Percentiles rank a stretch among this genome's conserved stretches.
phyloP scores from a whole-genome alignment of 2,113 vertebrate species.

The Osmerus eperlanus region DNA sequence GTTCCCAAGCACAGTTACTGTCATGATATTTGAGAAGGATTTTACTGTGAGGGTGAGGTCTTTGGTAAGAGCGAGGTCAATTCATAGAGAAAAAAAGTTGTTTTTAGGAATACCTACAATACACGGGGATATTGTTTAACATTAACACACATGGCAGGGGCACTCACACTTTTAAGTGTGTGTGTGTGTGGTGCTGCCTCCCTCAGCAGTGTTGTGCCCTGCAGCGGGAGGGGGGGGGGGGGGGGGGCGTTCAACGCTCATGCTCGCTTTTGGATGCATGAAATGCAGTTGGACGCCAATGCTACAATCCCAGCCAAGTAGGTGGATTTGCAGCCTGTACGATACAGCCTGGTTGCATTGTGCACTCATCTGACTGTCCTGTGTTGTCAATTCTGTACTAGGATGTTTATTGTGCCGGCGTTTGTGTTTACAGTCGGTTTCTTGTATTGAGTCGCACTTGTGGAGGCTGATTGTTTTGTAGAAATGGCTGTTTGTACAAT shows the following conservation, averaged over 20 bases:
- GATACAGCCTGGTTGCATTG: conserved; percentile 3
- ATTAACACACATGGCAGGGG: too few species aligned
- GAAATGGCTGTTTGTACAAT: neutral
- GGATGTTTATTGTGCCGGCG: neutral
- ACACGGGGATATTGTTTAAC: too few species aligned
- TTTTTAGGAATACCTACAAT: too few species aligned
- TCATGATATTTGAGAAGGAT: too few species aligned
- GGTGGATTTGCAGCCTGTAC: conserved; percentile 50
- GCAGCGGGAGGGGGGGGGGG: neutral
- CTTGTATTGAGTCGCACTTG: neutral
- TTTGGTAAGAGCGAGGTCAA: too few species aligned
- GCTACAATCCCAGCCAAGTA: conserved; percentile 31
- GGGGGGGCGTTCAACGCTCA: neutral
- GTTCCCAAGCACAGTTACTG: too few species aligned
- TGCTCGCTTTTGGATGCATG: neutral
- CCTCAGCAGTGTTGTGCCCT: neutral
- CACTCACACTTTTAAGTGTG: too few species aligned
- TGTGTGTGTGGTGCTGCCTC: too few species aligned
- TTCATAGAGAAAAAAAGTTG: too few species aligned
- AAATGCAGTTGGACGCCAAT: conserved; percentile 34
- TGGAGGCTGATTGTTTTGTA: neutral
- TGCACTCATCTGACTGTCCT: neutral
- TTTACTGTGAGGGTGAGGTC: too few species aligned
- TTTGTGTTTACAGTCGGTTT: neutral
- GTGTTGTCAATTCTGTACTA: neutral